Base-by-base conservation (phyloP, 2,888 invertebrate genomes). In the Urechis unicinctus region DNA sequence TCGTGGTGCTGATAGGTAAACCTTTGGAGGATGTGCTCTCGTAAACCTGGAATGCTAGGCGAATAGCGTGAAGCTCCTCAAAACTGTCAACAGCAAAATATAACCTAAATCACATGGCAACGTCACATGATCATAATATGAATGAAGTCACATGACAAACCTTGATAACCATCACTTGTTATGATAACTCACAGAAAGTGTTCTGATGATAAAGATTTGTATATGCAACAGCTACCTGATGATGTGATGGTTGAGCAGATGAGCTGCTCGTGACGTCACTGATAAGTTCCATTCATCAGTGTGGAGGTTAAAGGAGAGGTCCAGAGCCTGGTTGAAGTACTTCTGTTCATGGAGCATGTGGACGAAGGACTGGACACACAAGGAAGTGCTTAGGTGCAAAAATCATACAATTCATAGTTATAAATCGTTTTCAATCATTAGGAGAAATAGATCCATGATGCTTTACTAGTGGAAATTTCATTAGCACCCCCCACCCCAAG, bases 201-300 rank as follows among this genome's bases (percentile, higher is more conserved):
- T n/a, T 36, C 36, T 36, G 36, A 6, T 13, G 6, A 13, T 24
- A 13, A 48, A 21, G 6, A 22, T 13, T 21, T 9, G 4, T 5
- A 6, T 24, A n/a, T 6, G 30, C 29, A 21, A n/a, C n/a, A 52
- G 55, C 53, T 28, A 64, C 64, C 53, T 64, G 51, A 64, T 26
- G 26, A 54, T 36, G 9, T 54, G 44, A 45, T 66, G 65, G 48
- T 65, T 61, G 5, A 74, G 59, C 43, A 72, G 60, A 5, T 51
- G 43, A 9, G 70, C 45, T 30, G 68, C 63, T 43, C 64, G 66
- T 17, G 63, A 57, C 25, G 73, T 62, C 29, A 67, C 70, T 47
- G 66, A 64, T 6, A 67, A 59, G 57, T 75, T 75, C 75, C 75
- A 75, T 59, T 72, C 72, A 4, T 69, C 73, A 9, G 73, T 71